These are phyloP conservation scores for Hydractinia symbiolongicarpus DNA, from an alignment of 30 jellyfish, hydroid and myxozoan species.

Conservation along the genomic window DNA sequence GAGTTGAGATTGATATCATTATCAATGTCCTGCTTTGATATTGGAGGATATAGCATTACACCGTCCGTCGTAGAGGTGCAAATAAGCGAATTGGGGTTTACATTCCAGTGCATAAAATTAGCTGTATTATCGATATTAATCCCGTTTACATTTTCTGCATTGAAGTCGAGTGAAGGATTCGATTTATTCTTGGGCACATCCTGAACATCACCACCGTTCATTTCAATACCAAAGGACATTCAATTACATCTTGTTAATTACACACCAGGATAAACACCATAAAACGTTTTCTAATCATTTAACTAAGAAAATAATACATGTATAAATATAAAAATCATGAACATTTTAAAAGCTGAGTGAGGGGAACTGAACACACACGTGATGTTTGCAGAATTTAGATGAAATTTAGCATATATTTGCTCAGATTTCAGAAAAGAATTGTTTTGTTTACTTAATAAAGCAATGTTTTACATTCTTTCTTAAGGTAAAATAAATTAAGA, in stretches of 20 bases:
- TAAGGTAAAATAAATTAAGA: too few species aligned
- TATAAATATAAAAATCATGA: too few species aligned
- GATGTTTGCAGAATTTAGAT: too few species aligned
- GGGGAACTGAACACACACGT: too few species aligned
- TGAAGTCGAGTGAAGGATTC: neutral
- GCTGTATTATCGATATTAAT: neutral
- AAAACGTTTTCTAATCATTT: too few species aligned
- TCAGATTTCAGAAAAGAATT: too few species aligned
- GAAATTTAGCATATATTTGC: too few species aligned
- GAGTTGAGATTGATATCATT: neutral
- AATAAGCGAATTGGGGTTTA: neutral
- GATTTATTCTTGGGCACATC: neutral
- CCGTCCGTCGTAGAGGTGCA: constrained; percentile 1
- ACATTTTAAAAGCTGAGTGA: too few species aligned
- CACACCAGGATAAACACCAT: too few species aligned
- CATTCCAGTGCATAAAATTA: neutral
- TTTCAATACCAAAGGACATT: neutral
- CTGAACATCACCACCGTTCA: constrained; percentile 10
- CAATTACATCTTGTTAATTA: neutral
- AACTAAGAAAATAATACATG: too few species aligned
- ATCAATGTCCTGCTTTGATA: neutral
- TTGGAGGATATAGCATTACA: neutral
- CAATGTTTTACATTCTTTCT: too few species aligned
- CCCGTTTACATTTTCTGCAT: neutral
- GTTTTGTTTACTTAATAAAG: too few species aligned